Evolutionary conservation across 1,140 invertebrate genomes (phyloP), one percentile per base, ranked within the genome.

Genomic region (Physella acuta): DNA sequence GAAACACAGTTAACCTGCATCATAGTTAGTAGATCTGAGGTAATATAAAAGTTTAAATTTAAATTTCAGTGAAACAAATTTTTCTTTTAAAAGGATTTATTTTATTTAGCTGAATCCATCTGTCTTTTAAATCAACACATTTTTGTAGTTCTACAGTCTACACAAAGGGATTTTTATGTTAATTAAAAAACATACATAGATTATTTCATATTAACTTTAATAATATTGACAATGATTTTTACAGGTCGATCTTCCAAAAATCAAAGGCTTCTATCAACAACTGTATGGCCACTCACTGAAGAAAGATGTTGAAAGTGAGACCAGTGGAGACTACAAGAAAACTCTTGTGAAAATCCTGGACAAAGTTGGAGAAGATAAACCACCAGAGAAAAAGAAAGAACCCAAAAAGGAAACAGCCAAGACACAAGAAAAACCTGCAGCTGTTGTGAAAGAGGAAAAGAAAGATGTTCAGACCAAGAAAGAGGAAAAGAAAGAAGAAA

Each of bases 1-100:
- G 93, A 96, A 82, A 90, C 91, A 75, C 92, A 91, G 66, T 85
- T 97, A 39, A 94, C 95, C 75, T 90, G 94, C 78, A 92, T 95
- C 71, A 85, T 95, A 71, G 92, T 95, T n/a, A 92, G 92, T 73
- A 90, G 94, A 78, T 93, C 92, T 70, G 94, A 96, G 75, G 78
- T 80, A 52, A n/a, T n/a, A n/a, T n/a, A n/a, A n/a, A n/a, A n/a
- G n/a, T n/a, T n/a, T n/a, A n/a, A n/a, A n/a, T n/a, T n/a, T n/a
- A n/a, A n/a, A n/a, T n/a, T n/a, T n/a, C n/a, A n/a, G n/a, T n/a
- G n/a, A n/a, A n/a, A n/a, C n/a, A n/a, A n/a, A n/a, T n/a, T n/a
- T n/a, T n/a, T n/a, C n/a, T n/a, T n/a, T n/a, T n/a, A n/a, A n/a
- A n/a, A n/a, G n/a, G n/a, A n/a, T n/a, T n/a, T n/a, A n/a, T n/a